A percentile compares a stretch with the other conserved stretches of the same genome.
Conservation (phyloP, 2,888 invertebrate genomes). For the Andrena marginata region DNA sequence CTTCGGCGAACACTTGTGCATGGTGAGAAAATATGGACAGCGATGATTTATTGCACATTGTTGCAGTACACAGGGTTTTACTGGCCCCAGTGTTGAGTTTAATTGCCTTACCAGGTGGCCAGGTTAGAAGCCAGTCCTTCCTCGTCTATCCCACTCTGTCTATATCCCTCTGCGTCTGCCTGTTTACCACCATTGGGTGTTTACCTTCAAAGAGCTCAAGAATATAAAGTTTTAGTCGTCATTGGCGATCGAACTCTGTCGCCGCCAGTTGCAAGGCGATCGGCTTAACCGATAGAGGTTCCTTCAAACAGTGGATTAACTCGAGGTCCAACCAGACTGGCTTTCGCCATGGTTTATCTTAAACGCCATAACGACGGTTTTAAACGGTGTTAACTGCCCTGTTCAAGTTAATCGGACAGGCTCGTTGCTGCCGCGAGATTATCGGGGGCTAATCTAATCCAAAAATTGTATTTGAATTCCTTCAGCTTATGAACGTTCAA, state of each 20-base stretch:
- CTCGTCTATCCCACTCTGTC: background rate
- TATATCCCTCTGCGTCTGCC: background rate
- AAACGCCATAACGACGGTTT: background rate
- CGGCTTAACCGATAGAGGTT: slow-evolving; percentile 26
- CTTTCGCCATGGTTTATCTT: background rate
- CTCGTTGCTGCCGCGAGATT: slow-evolving; percentile 12
- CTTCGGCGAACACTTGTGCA: background rate
- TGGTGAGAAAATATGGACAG: slow-evolving; percentile 13
- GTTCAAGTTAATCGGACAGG: slow-evolving; percentile 41
- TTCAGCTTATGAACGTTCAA: background rate
- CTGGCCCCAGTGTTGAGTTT: slow-evolving; percentile 34
- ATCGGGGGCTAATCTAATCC: slow-evolving; percentile 7
- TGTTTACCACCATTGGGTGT: background rate
- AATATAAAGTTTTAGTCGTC: slow-evolving; percentile 9
- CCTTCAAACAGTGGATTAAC: slow-evolving; percentile 48
- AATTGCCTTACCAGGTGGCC: slow-evolving; percentile 48
- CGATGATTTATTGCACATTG: slow-evolving; percentile 43
- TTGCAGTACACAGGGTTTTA: slow-evolving; percentile 50
- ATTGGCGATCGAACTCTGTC: background rate
- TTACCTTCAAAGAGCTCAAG: background rate
- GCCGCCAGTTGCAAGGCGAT: slow-evolving; percentile 7
- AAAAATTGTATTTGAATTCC: slow-evolving; percentile 10
- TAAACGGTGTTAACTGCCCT: background rate
- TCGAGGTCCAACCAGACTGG: background rate
- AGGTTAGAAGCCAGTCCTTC: slow-evolving; percentile 7